These are phyloP conservation scores for Sinohyriopsis cumingii DNA, from an alignment of 2,888 invertebrate species.

Conservation along the genomic window DNA sequence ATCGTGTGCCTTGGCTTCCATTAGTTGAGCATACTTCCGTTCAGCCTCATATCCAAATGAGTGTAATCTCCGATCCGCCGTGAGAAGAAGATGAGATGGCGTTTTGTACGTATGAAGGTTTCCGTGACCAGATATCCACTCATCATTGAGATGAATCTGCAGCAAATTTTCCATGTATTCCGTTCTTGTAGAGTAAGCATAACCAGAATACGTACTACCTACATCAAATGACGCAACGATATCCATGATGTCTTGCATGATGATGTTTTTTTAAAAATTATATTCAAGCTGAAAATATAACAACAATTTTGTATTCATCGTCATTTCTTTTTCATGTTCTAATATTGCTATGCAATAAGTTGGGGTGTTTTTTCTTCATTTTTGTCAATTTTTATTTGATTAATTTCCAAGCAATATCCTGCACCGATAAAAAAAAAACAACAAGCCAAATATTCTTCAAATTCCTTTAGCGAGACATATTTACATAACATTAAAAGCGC, in stretches of 20 bases:
- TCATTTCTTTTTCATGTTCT: no score
- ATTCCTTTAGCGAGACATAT: no score
- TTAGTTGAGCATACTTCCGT: slow-evolving; percentile 39
- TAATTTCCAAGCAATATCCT: no score
- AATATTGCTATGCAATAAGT: no score
- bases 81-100: slow-evolving; percentile 35
- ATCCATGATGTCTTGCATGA: slow-evolving; percentile 15
- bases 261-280: no score
- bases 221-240: slow-evolving; percentile 31
- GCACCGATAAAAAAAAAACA: no score
- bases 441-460: no score
- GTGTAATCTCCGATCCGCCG: slow-evolving; percentile 38
- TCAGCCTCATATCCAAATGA: slow-evolving; percentile 51
- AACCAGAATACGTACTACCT: slow-evolving; percentile 41
- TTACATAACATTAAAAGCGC: no score
- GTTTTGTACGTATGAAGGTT: slow-evolving; percentile 43
- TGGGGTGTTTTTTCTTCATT: no score
- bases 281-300: no score
- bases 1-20: slow-evolving; percentile 40
- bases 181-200: slow-evolving; percentile 35
- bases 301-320: no score
- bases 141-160: slow-evolving; percentile 40
- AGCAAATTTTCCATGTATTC: slow-evolving; percentile 34
- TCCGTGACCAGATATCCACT: slow-evolving; percentile 50
- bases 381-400: no score